phyloP scores from a whole-genome alignment of 2,113 vertebrate species.

The Terrapene triunguis region DNA sequence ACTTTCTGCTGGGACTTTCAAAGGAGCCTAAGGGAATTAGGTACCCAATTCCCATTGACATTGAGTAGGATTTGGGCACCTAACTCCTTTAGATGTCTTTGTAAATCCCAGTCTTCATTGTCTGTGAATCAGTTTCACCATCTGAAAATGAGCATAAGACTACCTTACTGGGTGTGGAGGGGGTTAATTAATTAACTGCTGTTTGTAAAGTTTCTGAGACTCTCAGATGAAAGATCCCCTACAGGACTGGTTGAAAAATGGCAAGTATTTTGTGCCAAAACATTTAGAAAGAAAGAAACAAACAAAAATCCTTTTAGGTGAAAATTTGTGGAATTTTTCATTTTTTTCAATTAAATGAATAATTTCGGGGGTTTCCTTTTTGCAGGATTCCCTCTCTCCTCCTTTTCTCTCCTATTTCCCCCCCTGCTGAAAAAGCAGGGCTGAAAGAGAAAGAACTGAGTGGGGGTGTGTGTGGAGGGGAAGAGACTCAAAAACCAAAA shows the following conservation, averaged over 20 bases:
- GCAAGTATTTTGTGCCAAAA: not conserved
- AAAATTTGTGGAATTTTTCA: not conserved
- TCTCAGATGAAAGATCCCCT: not conserved
- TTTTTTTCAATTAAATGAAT: not conserved
- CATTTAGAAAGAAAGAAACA: not conserved
- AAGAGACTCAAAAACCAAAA: too few relatives aligned
- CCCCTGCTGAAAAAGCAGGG: not conserved
- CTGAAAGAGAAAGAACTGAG: accelerated
- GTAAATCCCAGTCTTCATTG: not conserved
- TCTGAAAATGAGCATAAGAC: not conserved
- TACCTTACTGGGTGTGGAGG: not conserved
- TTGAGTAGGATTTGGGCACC: accelerated
- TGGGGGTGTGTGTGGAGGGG: not conserved
- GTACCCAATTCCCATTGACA: not conserved
- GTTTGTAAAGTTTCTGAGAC: not conserved
- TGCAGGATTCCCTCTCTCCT: not conserved
- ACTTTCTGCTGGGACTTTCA: not conserved
- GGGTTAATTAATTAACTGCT: not conserved
- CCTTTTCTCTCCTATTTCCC: not conserved
- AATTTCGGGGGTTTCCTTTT: accelerated
- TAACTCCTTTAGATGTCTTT: not conserved
- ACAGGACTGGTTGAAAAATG: not conserved
- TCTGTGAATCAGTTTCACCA: too few relatives aligned
- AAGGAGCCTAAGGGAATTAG: not conserved
- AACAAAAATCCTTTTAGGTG: too few relatives aligned